Evolutionary conservation across 2,113 vertebrate species (phyloP), one percentile per base, ranked within the genome.

Genomic region (Thamnophis sirtalis): DNA sequence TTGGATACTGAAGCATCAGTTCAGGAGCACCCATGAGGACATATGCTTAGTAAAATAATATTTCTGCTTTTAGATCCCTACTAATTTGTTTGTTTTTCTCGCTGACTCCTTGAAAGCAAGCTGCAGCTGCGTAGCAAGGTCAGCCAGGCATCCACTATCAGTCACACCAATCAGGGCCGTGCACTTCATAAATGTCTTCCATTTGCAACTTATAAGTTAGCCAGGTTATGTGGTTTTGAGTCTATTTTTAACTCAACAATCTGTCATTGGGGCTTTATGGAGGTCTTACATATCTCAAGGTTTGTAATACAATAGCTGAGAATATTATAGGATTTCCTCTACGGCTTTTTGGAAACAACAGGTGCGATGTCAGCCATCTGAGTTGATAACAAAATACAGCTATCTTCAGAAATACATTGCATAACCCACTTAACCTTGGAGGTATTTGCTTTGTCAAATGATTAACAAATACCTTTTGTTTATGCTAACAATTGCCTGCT

Each of bases 231-330:
- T 95, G 95, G 95, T 94, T 95, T 93, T 93, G 85, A 90, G 92
- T 93, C 94, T 96, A 97, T 97, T 97, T 97, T 96, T 96, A 96
- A 95, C 94, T 88, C 15, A 1, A 91, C 95, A 95, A 93, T 97
- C 94, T 96, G 95, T 96, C 92, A 21, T 92, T 95, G 92, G 92
- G 93, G 89, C 96, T 97, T 96, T 95, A 92, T 94, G 95, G 89
- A 92, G 58, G 56, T 94, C 95, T 96, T 91, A 86, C 3, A 0
- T 95, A 95, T 93, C 94, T 84, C 86, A 89, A 90, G 96, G 94
- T 94, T 91, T 96, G 96, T 96, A 96, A 96, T 94, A 93, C 88
- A 96, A 96, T 96, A 95, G 89, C 93, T 50, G 91, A 87, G 50
- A 89, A 86, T 95, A 95, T 95, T 90, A 96, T 96, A 95, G 96